A percentile compares a stretch with the other conserved stretches of the same genome.
Evolutionary conservation across 1,140 invertebrate genomes (phyloP).

Genomic region (Idris sp.): DNA sequence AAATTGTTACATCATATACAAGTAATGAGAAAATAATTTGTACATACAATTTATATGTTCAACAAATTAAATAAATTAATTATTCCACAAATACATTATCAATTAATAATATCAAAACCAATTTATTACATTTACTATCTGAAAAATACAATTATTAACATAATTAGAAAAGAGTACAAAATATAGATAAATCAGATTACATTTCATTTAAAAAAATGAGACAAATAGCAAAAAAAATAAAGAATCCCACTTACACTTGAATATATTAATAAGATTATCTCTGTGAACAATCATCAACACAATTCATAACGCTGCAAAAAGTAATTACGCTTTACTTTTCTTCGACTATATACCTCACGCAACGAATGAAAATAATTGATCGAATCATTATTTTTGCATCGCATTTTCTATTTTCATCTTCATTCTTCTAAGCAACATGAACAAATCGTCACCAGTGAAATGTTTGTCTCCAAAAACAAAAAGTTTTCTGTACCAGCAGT

Average conservation of each 20-base stretch:
- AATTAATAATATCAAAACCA: too few species aligned
- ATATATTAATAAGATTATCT: constrained; percentile 3
- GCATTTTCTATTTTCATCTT: constrained; percentile 21
- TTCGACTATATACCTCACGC: constrained; percentile 1
- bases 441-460: constrained; percentile 5
- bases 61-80: too few species aligned
- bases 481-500: background rate
- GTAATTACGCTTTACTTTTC: constrained; percentile 26
- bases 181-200: too few species aligned
- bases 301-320: constrained; percentile 20
- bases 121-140: too few species aligned
- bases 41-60: too few species aligned
- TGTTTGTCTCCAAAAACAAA: background rate
- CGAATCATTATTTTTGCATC: constrained; percentile 11
- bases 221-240: too few species aligned
- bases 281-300: constrained; percentile 14
- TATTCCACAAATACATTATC: too few species aligned
- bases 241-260: constrained; percentile 1
- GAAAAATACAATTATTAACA: too few species aligned
- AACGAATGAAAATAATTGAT: constrained; percentile 12
- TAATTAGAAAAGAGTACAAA: too few species aligned
- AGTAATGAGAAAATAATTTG: too few species aligned
- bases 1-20: too few species aligned
- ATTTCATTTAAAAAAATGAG: too few species aligned
- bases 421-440: constrained; percentile 7